Evolutionary conservation across 2,888 invertebrate genomes (phyloP).

Genomic region (Chirona hameri): DNA sequence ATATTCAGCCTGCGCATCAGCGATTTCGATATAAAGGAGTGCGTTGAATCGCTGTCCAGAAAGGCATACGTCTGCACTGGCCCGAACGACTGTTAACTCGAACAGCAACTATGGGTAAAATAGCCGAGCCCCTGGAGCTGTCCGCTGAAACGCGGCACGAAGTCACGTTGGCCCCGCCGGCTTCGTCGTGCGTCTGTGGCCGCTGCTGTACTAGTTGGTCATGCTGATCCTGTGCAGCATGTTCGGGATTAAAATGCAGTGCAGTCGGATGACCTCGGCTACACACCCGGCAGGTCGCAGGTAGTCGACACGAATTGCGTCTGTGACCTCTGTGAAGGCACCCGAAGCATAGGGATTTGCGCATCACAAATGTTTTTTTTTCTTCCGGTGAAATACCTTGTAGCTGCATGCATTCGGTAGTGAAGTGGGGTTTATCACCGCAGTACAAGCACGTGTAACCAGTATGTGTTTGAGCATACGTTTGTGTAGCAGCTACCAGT

Average conservation of each 20-base stretch:
- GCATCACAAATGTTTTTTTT: not conserved
- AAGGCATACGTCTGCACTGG: not conserved
- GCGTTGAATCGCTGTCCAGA: too few relatives aligned
- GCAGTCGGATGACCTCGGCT: not conserved
- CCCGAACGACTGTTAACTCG: not conserved
- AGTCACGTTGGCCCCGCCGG: not conserved
- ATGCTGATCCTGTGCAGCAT: not conserved
- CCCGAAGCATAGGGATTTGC: not conserved
- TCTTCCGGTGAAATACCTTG: not conserved
- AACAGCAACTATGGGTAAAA: not conserved
- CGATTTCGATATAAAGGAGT: too few relatives aligned
- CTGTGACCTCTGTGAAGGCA: not conserved
- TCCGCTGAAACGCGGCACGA: not conserved
- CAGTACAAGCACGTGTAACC: not conserved
- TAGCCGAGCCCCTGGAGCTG: not conserved
- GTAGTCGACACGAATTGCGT: not conserved
- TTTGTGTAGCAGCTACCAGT: not conserved
- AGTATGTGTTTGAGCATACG: not conserved
- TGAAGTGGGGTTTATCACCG: not conserved
- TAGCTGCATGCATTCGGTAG: not conserved
- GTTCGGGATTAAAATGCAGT: not conserved
- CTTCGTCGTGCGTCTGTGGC: not conserved
- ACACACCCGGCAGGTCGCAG: not conserved
- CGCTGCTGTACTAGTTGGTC: not conserved
- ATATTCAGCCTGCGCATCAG: too few relatives aligned